A percentile compares a stretch with the other conserved stretches of the same genome.
phyloP scores from a whole-genome alignment of 2,113 vertebrate genomes.

The Lota lota region DNA sequence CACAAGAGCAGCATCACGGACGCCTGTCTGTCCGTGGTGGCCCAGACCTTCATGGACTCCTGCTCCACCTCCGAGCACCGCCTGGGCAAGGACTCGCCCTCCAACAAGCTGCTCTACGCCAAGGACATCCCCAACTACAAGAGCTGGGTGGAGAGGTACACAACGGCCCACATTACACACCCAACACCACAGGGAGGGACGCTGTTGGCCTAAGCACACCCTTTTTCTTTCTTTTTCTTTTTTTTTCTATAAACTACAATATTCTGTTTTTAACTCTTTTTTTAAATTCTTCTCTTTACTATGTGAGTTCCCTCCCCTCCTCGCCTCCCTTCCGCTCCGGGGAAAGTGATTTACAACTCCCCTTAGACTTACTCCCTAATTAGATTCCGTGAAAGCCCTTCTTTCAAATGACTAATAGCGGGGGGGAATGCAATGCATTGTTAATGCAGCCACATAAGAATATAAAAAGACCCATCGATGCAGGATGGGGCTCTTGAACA shows the following conservation, averaged over 20 bases:
- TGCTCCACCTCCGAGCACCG: slow-evolving; percentile 93
- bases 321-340: not conserved
- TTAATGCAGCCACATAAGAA: not conserved
- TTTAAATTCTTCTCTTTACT: not conserved
- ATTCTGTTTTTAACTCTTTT: no score
- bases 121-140: slow-evolving; percentile 98
- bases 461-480: not conserved
- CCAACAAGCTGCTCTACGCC: slow-evolving; percentile 92
- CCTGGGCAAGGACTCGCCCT: slow-evolving; percentile 91
- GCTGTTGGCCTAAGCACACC: no score
- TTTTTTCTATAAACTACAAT: no score
- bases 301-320: not conserved
- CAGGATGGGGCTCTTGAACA: not conserved
- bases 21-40: slow-evolving; percentile 91
- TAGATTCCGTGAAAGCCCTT: not conserved
- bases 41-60: slow-evolving; percentile 96
- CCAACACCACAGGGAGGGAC: no score
- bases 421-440: not conserved
- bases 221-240: no score
- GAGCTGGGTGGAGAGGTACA: slow-evolving; percentile 93
- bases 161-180: not conserved
- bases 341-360: not conserved
- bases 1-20: slow-evolving; percentile 96
- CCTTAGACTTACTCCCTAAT: not conserved
- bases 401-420: not conserved